Percentiles rank a stretch among this genome's conserved stretches.
These are phyloP conservation scores for Orthonevra nobilis DNA, from an alignment of 2,888 invertebrate genomes.

Conservation along the genomic window DNA sequence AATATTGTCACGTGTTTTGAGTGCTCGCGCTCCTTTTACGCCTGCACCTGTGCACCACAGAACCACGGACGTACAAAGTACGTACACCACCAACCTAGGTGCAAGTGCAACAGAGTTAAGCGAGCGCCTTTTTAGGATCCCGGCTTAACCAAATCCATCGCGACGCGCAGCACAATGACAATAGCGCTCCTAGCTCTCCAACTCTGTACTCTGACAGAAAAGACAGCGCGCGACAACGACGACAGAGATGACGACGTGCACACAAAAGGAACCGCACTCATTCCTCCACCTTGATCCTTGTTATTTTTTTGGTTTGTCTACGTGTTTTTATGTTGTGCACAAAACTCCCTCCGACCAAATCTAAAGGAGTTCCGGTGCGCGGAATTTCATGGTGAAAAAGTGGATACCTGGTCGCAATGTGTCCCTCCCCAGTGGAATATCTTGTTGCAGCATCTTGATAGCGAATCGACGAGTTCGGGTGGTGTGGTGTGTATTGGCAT, in stretches of 20 bases:
- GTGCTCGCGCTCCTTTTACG: conserved; percentile 37
- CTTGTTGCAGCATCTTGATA: conserved; percentile 63
- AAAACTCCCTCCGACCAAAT: neutral
- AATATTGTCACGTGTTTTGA: conserved; percentile 66
- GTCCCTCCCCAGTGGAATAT: conserved; percentile 49
- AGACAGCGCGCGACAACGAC: too few species aligned
- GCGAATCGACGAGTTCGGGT: conserved; percentile 43
- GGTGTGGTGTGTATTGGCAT: conserved; percentile 38
- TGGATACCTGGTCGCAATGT: conserved; percentile 39
- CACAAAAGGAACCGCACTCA: conserved; percentile 68
- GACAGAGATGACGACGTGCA: conserved; percentile 26
- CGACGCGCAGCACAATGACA: conserved; percentile 39
- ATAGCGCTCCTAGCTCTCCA: neutral
- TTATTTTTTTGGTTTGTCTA: conserved; percentile 7
- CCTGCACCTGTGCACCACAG: conserved; percentile 45
- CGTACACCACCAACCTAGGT: neutral
- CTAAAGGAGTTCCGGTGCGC: conserved; percentile 55
- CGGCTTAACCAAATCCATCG: conserved; percentile 65
- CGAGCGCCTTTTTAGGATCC: conserved; percentile 53
- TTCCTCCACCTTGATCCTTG: conserved; percentile 64
- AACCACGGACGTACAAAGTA: too few species aligned
- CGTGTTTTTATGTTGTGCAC: conserved; percentile 1
- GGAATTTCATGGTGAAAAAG: conserved; percentile 64
- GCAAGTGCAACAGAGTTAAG: neutral
- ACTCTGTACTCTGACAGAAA: neutral